Base-by-base conservation (phyloP, 2,888 invertebrate genomes). In the Heteromurus nitidus region DNA sequence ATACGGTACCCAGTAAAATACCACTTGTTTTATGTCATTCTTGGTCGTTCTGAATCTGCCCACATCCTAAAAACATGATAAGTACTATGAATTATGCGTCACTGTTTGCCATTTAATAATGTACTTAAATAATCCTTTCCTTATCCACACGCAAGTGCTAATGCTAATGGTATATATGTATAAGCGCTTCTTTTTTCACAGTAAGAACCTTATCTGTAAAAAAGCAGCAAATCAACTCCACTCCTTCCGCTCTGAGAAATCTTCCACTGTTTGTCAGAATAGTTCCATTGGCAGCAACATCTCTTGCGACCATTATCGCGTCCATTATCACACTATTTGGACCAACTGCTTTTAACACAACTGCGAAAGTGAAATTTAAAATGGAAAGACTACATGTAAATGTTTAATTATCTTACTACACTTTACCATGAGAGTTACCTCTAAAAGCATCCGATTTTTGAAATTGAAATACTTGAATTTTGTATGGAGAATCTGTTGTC, bases 1-100 rank as follows among this genome's bases (percentile, higher is more conserved):
- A 7, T 70, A 20, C 0, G 81, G 75, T 18, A 44, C 9, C 81
- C 81, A 81, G 28, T 70, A 81, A 28, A 81, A 81, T 36, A 70
- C 44, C 18, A 31, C 44, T 44, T 64, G 58, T 0, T 36, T 22
- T 9, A 20, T n/a, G 3, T 11, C 47, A 36, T 13, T 20, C 2
- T 36, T 22, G 11, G 24, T 30, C 1, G 16, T 50, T 28, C 42
- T 20, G 36, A 30, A 69, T 22, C 55, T 47, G 11, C 73, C 81
- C 11, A 64, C 75, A 81, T 81, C 75, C 81, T 74, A 28, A 50
- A 36, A 36, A 36, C 36, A 36, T 36, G 13, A 36, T 13, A 36
- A 36, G 58, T n/a, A n/a, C n/a, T n/a, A n/a, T n/a, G n/a, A n/a
- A n/a, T n/a, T n/a, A n/a, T n/a, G n/a, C n/a, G n/a, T n/a, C n/a